A percentile compares a stretch with the other conserved stretches of the same genome.
Evolutionary conservation across 2,797 vertebrate species (phyloP).

Genomic region (Trichosurus vulpecula): DNA sequence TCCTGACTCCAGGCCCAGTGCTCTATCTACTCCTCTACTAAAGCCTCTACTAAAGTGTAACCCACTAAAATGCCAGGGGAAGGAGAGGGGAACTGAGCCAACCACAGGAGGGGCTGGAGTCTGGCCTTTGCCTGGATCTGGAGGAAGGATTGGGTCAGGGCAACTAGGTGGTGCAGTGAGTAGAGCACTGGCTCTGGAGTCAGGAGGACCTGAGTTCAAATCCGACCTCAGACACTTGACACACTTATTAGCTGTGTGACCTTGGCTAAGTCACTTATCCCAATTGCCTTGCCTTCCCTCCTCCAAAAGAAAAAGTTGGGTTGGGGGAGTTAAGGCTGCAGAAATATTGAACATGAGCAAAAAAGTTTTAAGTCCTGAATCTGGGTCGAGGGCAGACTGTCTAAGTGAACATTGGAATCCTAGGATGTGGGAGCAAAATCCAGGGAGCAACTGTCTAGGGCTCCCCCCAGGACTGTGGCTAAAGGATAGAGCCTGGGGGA

Average conservation of each 20-base stretch:
- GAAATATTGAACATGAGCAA: neutral
- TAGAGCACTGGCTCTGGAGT: no score
- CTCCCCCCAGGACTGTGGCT: neutral
- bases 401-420: neutral
- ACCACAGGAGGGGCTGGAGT: neutral
- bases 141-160: no score
- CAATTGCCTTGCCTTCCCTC: no score
- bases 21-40: neutral
- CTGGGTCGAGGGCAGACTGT: neutral
- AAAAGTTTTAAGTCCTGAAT: neutral
- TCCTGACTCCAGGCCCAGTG: neutral
- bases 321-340: neutral
- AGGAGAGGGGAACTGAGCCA: neutral
- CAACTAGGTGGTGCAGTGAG: no score
- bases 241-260: no score
- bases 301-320: no score
- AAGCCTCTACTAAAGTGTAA: neutral
- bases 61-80: neutral
- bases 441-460: neutral
- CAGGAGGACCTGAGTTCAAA: no score
- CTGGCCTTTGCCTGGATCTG: neutral
- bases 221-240: no score
- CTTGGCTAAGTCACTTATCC: no score
- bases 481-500: neutral
- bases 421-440: neutral